Base-by-base conservation (phyloP, 2,113 vertebrate species). In the Anoura caudifer region DNA sequence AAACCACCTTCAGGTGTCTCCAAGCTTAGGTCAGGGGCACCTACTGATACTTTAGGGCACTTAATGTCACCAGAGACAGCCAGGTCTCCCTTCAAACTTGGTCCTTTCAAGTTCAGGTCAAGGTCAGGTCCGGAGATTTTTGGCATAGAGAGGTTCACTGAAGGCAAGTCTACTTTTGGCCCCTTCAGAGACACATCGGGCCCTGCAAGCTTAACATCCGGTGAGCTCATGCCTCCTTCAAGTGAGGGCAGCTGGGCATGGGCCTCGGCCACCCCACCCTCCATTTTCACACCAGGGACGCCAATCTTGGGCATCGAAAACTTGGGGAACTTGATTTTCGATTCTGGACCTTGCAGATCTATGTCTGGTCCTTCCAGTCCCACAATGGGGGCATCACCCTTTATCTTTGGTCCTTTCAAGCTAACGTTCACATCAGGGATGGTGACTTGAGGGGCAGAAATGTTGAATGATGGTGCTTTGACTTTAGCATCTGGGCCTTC, bases 351-450 rank as follows among this genome's bases (percentile, higher is more conserved):
- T 77, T 98, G 97, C 22, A 98, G 84, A 82, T 98, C 95, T 36
- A 98, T 2, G 0, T 98, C 96, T 77, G 97, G 90, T 50, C 97
- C 96, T 97, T 98, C 98, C 94, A 98, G 59, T 50, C 98, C 97
- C 14, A 72, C 95, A 16, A 96, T 95, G 0, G 98, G 95, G 3
- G 97, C 13, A 0, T 98, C 98, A 0, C 97, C 98, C 82, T 95
- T 96, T 0, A 96, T 15, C 65, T 98, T 98, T 98, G 98, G 98
- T 97, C 98, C 98, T 98, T 98, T 98, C 94, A 98, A 84, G 36
- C 97, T 95, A 15, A 98, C 43, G 5, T 98, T 98, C 72, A 98
- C 63, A 52, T 98, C 96, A 33, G 98, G 97, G 54, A 97, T 87
- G 61, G 98, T 96, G 79, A 97, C 63, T 43, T 98, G 96, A 65